phyloP scores from a whole-genome alignment of 1,140 invertebrate species.

The Aphaenogaster floridana region DNA sequence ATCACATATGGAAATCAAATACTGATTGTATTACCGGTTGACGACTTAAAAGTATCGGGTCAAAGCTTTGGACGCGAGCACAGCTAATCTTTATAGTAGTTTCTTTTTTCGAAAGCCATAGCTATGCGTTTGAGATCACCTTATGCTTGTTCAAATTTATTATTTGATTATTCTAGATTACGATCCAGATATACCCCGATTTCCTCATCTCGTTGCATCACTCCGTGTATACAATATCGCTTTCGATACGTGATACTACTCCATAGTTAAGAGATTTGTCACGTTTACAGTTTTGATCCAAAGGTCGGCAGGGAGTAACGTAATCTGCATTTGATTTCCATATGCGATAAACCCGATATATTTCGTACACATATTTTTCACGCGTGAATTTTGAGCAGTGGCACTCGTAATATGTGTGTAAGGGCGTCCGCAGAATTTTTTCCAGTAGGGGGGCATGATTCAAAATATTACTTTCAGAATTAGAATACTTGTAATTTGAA shows the following conservation, averaged over 20 bases:
- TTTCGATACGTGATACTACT: slow-evolving; percentile 9
- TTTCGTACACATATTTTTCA: neutral
- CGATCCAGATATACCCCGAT: neutral
- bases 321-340: slow-evolving; percentile 34
- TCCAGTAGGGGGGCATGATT: too few relatives aligned
- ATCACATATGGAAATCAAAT: slow-evolving; percentile 21
- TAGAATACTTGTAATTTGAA: too few relatives aligned
- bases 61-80: neutral
- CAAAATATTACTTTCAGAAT: too few relatives aligned
- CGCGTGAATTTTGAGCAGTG: neutral
- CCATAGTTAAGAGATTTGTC: neutral
- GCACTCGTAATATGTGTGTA: neutral
- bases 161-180: neutral
- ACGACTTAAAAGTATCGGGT: neutral
- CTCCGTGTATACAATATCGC: neutral
- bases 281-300: slow-evolving; percentile 29
- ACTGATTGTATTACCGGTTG: neutral
- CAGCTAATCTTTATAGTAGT: neutral
- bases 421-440: too few relatives aligned
- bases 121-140: neutral
- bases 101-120: neutral
- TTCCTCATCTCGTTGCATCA: neutral
- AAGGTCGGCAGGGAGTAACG: neutral
- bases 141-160: neutral
- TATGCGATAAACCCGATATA: neutral